A percentile compares a stretch with the other conserved stretches of the same genome.
These are phyloP conservation scores for Anhinga anhinga DNA, from an alignment of 2,113 vertebrate species.

Conservation along the genomic window DNA sequence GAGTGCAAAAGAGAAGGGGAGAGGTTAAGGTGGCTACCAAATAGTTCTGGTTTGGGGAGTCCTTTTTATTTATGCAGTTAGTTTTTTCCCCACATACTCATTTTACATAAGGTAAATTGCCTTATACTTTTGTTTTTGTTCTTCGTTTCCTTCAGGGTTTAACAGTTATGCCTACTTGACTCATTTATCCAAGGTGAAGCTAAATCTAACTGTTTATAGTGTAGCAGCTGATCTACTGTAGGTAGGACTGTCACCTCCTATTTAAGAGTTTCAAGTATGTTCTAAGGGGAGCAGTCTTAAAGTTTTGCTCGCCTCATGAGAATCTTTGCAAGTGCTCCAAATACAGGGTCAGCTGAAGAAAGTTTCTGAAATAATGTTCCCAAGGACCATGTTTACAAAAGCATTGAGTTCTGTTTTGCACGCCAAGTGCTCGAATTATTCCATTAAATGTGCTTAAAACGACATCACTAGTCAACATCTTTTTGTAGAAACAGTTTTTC, in stretches of 20 bases:
- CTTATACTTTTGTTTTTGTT: background rate
- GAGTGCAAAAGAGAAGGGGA: background rate
- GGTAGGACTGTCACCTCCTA: background rate
- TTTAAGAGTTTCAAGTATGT: background rate
- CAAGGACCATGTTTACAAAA: background rate
- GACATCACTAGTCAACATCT: background rate
- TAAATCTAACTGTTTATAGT: background rate
- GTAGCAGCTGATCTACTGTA: background rate
- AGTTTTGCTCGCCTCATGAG: background rate
- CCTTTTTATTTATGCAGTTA: background rate
- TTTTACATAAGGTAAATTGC: background rate
- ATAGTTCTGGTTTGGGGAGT: background rate
- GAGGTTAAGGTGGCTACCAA: background rate
- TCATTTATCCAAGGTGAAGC: background rate
- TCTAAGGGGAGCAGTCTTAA: background rate
- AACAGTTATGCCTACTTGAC: background rate
- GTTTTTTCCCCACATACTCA: rapidly evolving
- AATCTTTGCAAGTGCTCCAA: background rate
- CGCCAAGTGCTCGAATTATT: background rate
- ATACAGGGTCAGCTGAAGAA: background rate
- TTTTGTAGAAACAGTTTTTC: background rate
- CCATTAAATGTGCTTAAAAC: background rate
- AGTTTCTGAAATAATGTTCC: background rate
- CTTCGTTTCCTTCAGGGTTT: background rate
- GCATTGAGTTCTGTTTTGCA: background rate